A percentile compares a stretch with the other conserved stretches of the same genome.
Conservation (phyloP, 2,888 invertebrate species). For the Calameuta pallipes region DNA sequence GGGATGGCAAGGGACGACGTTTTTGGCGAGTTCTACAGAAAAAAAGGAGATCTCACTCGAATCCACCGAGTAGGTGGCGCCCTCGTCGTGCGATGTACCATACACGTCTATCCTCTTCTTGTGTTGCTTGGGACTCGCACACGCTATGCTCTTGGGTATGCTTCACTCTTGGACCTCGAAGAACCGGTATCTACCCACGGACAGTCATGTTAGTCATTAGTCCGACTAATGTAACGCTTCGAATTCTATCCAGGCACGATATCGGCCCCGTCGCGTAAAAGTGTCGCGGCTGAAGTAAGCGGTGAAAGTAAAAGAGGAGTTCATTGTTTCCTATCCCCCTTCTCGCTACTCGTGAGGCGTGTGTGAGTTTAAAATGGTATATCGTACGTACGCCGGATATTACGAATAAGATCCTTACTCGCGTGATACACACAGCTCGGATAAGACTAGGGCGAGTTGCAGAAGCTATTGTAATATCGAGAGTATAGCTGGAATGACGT, state of each 20-base stretch:
- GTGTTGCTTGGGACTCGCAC: slow-evolving; percentile 25
- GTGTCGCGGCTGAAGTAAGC: slow-evolving; percentile 1
- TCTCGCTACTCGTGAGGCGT: background rate
- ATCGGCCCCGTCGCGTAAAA: slow-evolving; percentile 26
- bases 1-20: background rate
- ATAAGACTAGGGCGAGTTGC: background rate
- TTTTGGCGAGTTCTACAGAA: background rate
- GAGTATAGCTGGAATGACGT: background rate
- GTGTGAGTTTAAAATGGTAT: background rate
- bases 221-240: slow-evolving; percentile 57
- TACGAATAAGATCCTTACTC: background rate
- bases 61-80: slow-evolving; percentile 44
- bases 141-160: slow-evolving; percentile 7
- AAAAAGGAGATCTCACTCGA: background rate
- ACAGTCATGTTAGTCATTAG: slow-evolving; percentile 62
- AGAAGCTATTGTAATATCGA: background rate
- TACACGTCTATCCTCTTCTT: slow-evolving; percentile 2
- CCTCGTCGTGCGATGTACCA: slow-evolving; percentile 31
- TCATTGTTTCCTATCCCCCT: background rate
- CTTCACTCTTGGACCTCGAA: slow-evolving; percentile 29
- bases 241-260: slow-evolving; percentile 46
- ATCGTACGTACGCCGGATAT: background rate
- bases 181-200: slow-evolving; percentile 60
- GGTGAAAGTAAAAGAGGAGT: background rate
- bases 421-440: background rate